Conservation (phyloP, 2,888 invertebrate species). For the Calliphora vomitoria region DNA sequence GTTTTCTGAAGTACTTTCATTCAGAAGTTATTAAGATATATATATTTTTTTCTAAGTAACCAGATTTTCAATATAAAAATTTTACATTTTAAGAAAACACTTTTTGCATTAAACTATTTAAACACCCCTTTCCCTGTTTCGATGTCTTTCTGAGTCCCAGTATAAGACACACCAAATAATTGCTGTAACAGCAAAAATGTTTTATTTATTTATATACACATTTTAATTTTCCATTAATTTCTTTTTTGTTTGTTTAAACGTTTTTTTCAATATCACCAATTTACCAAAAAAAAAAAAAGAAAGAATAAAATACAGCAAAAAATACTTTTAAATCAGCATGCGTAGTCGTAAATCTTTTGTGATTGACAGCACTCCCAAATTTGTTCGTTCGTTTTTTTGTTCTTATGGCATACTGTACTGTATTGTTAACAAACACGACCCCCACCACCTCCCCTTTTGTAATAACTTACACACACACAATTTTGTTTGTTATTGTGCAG, state of each 20-base stretch:
- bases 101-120: no score
- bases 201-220: not conserved
- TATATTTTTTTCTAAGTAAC: no score
- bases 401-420: not conserved
- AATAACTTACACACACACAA: not conserved
- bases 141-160: no score
- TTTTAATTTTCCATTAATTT: not conserved
- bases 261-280: not conserved
- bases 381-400: not conserved
- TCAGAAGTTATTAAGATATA: no score
- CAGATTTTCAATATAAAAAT: no score
- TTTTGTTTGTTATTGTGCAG: constrained; percentile 29
- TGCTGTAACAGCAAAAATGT: not conserved
- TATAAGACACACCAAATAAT: no score
- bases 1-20: no score
- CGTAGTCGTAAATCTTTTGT: constrained; percentile 50
- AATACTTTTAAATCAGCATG: constrained; percentile 56
- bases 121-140: no score
- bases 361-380: constrained; percentile 53
- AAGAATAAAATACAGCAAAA: not conserved
- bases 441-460: not conserved
- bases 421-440: not conserved
- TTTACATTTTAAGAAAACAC: no score
- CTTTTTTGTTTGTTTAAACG: constrained; percentile 11
- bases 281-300: not conserved